Conservation (phyloP, 2,888 invertebrate genomes). For the Drosophila nr. fundita region DNA sequence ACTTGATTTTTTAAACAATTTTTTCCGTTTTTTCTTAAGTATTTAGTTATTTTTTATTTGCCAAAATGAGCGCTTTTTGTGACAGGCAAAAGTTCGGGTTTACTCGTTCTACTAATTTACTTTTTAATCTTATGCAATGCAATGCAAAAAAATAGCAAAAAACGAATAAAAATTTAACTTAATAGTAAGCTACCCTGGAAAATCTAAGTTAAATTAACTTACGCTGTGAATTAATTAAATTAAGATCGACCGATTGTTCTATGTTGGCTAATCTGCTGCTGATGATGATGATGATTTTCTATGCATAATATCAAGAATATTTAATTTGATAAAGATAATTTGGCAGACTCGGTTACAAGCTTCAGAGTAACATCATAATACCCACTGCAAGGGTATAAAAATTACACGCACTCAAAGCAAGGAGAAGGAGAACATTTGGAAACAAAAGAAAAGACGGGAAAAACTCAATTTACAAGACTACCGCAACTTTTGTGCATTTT, state of each 20-base stretch:
- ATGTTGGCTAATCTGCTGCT: no score
- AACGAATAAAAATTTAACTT: background rate
- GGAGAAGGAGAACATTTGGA: conserved; percentile 35
- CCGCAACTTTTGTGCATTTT: conserved; percentile 37
- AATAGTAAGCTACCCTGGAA: background rate
- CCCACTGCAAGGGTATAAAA: background rate
- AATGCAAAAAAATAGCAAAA: conserved; percentile 23
- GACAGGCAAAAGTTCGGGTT: conserved; percentile 29
- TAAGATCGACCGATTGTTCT: background rate
- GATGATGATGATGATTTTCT: no score
- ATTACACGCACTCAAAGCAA: conserved; percentile 17
- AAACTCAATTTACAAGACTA: conserved; percentile 54
- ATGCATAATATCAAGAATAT: background rate
- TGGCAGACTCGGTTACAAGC: background rate
- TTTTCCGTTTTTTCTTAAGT: background rate
- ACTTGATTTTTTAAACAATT: no score
- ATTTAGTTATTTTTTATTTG: background rate
- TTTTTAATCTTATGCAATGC: conserved; percentile 42
- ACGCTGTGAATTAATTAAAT: background rate
- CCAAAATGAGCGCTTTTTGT: conserved; percentile 2
- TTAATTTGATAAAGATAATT: background rate
- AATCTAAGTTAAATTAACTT: background rate
- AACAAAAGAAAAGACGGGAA: conserved; percentile 28
- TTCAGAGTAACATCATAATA: background rate
- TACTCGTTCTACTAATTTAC: conserved; percentile 49